A percentile compares a stretch with the other conserved stretches of the same genome.
Conservation (phyloP, 2,113 vertebrate genomes). For the Epinephelus lanceolatus region DNA sequence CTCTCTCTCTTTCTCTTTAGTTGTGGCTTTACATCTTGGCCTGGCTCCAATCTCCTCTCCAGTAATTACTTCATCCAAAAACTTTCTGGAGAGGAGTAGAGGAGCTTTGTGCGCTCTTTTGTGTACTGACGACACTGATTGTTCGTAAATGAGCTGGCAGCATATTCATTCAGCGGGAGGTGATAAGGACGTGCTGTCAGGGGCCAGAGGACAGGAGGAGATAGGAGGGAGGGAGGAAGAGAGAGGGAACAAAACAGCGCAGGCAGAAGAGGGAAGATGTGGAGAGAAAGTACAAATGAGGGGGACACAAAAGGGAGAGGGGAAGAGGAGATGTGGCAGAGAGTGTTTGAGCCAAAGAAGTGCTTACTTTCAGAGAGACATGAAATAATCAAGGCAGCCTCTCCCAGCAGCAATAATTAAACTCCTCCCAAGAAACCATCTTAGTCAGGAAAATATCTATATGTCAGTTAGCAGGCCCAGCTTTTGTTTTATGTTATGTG, state of each 20-base stretch:
- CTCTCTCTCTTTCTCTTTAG: slow-evolving; percentile 12
- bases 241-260: neutral
- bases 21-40: slow-evolving; percentile 57
- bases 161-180: slow-evolving; percentile 68
- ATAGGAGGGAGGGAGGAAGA: slow-evolving; percentile 17
- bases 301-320: neutral
- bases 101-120: slow-evolving; percentile 68
- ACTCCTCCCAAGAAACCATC: slow-evolving; percentile 21
- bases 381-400: slow-evolving; percentile 44
- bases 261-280: neutral
- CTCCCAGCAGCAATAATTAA: slow-evolving; percentile 49
- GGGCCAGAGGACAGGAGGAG: slow-evolving; percentile 45
- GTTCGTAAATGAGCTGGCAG: slow-evolving; percentile 75
- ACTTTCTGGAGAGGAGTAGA: slow-evolving; percentile 65
- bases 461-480: neutral
- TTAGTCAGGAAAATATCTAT: slow-evolving; percentile 23
- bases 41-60: slow-evolving; percentile 65
- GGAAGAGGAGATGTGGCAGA: neutral
- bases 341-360: slow-evolving; percentile 15
- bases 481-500: slow-evolving; percentile 21
- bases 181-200: slow-evolving; percentile 66
- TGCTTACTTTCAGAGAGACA: slow-evolving; percentile 34
- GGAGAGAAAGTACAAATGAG: slow-evolving; percentile 9
- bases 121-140: slow-evolving; percentile 74
- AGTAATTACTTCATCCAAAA: slow-evolving; percentile 75